Evolutionary conservation across 2,797 vertebrate genomes (phyloP).

Genomic region (Sus cebifrons): DNA sequence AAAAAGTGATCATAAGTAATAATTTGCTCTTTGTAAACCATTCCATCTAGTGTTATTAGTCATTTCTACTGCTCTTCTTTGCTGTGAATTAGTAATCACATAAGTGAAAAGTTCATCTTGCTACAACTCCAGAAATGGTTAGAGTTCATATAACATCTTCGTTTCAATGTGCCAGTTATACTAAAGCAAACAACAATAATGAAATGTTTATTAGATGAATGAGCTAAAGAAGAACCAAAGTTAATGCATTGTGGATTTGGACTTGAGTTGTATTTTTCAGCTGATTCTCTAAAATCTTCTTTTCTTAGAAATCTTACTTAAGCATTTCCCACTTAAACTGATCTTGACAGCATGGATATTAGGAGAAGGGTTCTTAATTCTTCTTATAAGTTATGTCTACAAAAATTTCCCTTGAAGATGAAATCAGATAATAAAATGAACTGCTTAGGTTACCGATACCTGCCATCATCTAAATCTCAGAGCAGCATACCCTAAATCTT

Average conservation of each 20-base stretch:
- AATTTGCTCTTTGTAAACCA: not conserved
- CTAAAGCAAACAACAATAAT: not conserved
- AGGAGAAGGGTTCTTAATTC: not conserved
- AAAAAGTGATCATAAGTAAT: not conserved
- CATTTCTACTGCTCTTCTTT: not conserved
- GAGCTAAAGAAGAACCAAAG: not conserved
- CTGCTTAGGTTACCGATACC: slow-evolving; percentile 71
- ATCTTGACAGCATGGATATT: not conserved
- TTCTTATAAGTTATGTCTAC: slow-evolving; percentile 52
- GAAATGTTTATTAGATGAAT: not conserved
- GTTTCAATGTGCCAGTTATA: not conserved
- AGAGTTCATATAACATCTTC: not conserved
- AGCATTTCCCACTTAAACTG: not conserved
- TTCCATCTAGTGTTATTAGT: not conserved
- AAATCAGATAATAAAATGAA: slow-evolving; percentile 82
- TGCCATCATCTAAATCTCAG: slow-evolving; percentile 83
- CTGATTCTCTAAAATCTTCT: not conserved
- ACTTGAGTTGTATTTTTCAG: not conserved
- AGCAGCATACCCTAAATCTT: slow-evolving; percentile 79
- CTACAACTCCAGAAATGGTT: not conserved
- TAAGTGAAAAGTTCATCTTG: not conserved
- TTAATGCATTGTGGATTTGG: slow-evolving; percentile 14
- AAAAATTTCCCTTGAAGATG: slow-evolving; percentile 74
- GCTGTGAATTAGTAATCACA: not conserved
- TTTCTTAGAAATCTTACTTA: slow-evolving; percentile 19